Percentiles rank a stretch among this genome's conserved stretches.
Conservation (phyloP, 2,113 vertebrate species). For the Hyla sarda region DNA sequence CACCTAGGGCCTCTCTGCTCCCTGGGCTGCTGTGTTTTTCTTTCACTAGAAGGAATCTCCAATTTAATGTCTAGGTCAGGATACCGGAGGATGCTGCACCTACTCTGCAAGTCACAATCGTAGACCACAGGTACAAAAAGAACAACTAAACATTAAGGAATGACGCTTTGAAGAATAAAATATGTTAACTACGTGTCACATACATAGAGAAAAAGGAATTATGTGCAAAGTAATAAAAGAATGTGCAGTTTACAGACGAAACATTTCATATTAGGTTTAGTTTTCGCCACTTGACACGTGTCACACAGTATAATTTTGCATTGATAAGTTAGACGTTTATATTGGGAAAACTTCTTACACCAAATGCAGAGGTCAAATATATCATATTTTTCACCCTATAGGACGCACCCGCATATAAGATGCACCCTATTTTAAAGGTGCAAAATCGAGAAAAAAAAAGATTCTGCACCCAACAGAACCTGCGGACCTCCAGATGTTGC, state of each 20-base stretch:
- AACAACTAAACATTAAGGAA: neutral
- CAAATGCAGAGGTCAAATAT: too few species aligned
- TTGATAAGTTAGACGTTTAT: neutral
- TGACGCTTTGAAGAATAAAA: neutral
- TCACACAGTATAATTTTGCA: neutral
- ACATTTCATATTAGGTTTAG: neutral
- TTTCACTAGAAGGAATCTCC: slow-evolving; percentile 73
- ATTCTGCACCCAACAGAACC: too few species aligned
- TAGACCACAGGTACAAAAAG: neutral
- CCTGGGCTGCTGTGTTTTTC: slow-evolving; percentile 68
- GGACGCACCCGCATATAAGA: too few species aligned
- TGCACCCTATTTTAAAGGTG: too few species aligned
- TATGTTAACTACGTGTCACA: neutral
- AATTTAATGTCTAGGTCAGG: slow-evolving; percentile 58
- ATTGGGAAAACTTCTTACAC: neutral
- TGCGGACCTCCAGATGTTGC: too few species aligned
- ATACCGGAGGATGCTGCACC: slow-evolving; percentile 61
- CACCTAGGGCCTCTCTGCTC: slow-evolving; percentile 69
- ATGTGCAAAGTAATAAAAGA: neutral
- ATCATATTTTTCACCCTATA: too few species aligned
- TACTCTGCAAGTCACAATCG: neutral
- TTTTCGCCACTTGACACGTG: too few species aligned
- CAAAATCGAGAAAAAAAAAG: too few species aligned
- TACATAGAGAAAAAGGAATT: neutral
- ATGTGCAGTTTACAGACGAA: neutral